Base-by-base conservation (phyloP, 2,113 vertebrate genomes). In the Limnothrissa miodon region DNA sequence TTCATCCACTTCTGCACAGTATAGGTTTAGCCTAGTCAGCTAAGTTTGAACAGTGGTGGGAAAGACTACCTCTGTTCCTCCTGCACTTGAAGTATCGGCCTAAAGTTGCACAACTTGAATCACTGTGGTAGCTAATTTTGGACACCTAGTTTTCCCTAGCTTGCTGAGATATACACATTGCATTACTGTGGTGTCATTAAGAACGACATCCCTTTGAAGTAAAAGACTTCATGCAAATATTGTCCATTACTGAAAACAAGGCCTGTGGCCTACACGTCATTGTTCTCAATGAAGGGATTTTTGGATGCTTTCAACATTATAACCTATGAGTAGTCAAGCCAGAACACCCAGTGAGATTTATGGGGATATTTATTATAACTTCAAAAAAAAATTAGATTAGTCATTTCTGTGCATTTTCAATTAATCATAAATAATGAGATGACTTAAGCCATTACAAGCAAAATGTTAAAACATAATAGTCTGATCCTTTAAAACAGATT, bases 1-100 rank as follows among this genome's bases (percentile, higher is more conserved):
- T 93, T 91, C 85, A 88, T 83, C 84, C 85, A 84, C 86, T 87
- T 91, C 89, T 84, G 85, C 83, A 79, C 78, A 85, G 48, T 19
- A 11, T 80, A 86, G 82, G 81, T 85, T 84, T 87, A 82, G 84
- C 83, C 45, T 53, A 42, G 83, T 85, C 81, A 84, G 80, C 59
- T 81, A 79, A 80, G 66, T 62, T 42, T 29, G 53, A 85, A 81
- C 39, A 79, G 86, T 42, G 29, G 78, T 85, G 79, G n/a, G 53
- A 84, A 84, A 46, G 53, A 33, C 53, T 80, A 48, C 79, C 44
- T 62, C 66, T n/a, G 8, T 23, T 46, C 56, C 23, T 10, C 56
- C 25, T 8, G 59, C n/a, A 29, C n/a, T 25, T 29, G 7, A 62
- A 29, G 59, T 62, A 7, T 62, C 1, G 25, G 59, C n/a, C 29